Conservation (phyloP, 2,888 invertebrate species). For the Geotrupes spiniger region DNA sequence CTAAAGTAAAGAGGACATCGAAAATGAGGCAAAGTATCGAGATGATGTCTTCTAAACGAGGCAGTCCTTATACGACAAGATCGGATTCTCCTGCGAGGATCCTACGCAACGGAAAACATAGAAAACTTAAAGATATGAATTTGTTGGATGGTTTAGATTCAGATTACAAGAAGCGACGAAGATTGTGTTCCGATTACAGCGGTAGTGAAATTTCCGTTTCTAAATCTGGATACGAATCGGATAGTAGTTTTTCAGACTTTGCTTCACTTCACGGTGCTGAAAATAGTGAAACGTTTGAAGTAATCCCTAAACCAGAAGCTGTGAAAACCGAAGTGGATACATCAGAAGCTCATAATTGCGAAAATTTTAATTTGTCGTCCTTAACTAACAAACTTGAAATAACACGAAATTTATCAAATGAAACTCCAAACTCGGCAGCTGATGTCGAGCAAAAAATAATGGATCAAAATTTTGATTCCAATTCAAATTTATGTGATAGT, state of each 20-base stretch:
- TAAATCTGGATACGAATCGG: conserved; percentile 63
- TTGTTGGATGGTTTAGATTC: conserved; percentile 60
- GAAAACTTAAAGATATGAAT: conserved; percentile 58
- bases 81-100: conserved; percentile 60
- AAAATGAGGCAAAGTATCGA: conserved; percentile 40
- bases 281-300: conserved; percentile 30
- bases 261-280: conserved; percentile 43
- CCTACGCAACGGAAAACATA: conserved; percentile 64
- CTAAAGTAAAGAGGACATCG: conserved; percentile 38
- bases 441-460: conserved; percentile 12
- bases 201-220: conserved; percentile 62
- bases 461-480: conserved; percentile 36
- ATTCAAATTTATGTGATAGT: conserved; percentile 42
- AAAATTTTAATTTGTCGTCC: conserved; percentile 25
- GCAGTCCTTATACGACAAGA: conserved; percentile 60
- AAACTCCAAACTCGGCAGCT: conserved; percentile 18
- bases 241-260: conserved; percentile 60
- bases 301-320: conserved; percentile 14
- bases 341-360: conserved; percentile 17
- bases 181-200: conserved; percentile 58
- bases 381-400: conserved; percentile 21
- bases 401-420: conserved; percentile 27
- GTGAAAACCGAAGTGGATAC: conserved; percentile 23
- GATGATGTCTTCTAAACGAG: conserved; percentile 29
- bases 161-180: conserved; percentile 50